These are phyloP conservation scores for Eulemur mongoz DNA, from an alignment of 2,797 vertebrate genomes.

Conservation along the genomic window DNA sequence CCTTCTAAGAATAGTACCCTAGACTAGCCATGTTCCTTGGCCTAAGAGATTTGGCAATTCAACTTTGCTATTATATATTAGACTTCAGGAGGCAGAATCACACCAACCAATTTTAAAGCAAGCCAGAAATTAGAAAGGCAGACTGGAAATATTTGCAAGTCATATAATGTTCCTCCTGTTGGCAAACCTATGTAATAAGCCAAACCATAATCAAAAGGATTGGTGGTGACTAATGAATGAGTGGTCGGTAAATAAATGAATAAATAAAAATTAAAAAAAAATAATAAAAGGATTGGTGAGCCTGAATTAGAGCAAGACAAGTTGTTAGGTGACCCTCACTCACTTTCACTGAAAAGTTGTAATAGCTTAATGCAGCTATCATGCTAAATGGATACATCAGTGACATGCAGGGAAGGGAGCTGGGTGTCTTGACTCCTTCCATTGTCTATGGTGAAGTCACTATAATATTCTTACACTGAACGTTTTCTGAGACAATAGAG, in stretches of 20 bases:
- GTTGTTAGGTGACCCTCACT: neutral
- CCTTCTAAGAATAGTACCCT: neutral
- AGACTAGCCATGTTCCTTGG: neutral
- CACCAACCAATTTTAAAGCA: neutral
- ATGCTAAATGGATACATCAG: neutral
- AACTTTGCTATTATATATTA: neutral
- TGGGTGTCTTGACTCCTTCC: neutral
- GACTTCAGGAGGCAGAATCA: neutral
- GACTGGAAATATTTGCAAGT: neutral
- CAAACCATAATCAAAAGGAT: neutral
- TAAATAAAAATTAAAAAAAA: too few species aligned
- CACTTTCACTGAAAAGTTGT: neutral
- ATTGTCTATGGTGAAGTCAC: neutral
- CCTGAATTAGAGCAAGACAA: neutral
- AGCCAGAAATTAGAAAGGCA: constrained; percentile 8
- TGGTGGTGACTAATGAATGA: too few species aligned
- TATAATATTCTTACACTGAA: neutral
- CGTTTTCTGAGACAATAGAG: neutral
- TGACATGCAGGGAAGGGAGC: neutral
- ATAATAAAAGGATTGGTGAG: neutral
- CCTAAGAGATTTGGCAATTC: constrained; percentile 20
- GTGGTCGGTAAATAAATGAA: too few species aligned
- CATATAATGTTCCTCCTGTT: neutral
- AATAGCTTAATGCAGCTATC: neutral
- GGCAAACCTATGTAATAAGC: neutral